These are phyloP conservation scores for Chauna torquata DNA, from an alignment of 2,113 vertebrate species.

Conservation along the genomic window DNA sequence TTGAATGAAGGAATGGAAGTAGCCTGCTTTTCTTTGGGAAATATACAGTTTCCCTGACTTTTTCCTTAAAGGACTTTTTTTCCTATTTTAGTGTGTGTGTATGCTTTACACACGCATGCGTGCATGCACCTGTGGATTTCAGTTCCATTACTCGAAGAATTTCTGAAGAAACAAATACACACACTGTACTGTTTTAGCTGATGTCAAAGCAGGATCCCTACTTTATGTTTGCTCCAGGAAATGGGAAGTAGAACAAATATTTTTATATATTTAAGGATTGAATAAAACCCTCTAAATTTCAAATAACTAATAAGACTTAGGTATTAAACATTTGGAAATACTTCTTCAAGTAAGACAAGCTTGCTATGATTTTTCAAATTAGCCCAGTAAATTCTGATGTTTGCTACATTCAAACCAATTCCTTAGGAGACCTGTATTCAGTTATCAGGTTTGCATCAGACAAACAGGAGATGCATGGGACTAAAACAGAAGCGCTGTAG, in stretches of 20 bases:
- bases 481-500: neutral
- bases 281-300: neutral
- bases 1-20: rapidly evolving
- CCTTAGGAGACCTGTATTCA: neutral
- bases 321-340: neutral
- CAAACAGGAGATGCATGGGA: neutral
- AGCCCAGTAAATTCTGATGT: neutral
- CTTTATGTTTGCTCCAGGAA: neutral
- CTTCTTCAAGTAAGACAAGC: neutral
- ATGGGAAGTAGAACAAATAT: rapidly evolving
- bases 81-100: rapidly evolving
- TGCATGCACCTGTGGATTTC: neutral
- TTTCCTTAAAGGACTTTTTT: neutral
- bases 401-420: neutral
- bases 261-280: neutral
- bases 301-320: neutral
- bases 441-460: neutral
- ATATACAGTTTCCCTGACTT: rapidly evolving
- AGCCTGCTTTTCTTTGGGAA: neutral
- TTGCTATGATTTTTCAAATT: neutral
- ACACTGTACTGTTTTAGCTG: neutral
- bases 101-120: neutral
- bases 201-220: neutral
- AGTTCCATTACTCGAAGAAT: rapidly evolving
- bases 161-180: neutral